Conservation (phyloP, 2,888 invertebrate genomes). For the Drosophila peninsularis region DNA sequence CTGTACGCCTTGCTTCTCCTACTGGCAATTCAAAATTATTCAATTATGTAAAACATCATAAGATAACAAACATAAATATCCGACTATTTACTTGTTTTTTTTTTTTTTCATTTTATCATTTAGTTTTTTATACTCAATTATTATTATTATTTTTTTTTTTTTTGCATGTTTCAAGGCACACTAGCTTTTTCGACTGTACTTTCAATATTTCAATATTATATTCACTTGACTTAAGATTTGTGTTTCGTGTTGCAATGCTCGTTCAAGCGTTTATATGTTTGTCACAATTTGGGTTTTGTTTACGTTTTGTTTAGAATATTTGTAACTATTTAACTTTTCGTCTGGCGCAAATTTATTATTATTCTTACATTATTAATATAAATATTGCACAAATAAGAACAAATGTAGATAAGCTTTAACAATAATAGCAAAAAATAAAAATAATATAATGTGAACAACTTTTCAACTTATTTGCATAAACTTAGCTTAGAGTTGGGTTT, state of each 20-base stretch:
- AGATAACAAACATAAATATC: slow-evolving; percentile 45
- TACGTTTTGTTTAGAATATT: slow-evolving; percentile 26
- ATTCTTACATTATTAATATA: slow-evolving; percentile 68
- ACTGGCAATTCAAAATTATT: slow-evolving; percentile 20
- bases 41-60: slow-evolving; percentile 22
- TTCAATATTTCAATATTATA: slow-evolving; percentile 58
- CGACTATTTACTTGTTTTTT: slow-evolving; percentile 31
- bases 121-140: slow-evolving; percentile 10
- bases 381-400: slow-evolving; percentile 78
- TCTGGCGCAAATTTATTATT: slow-evolving; percentile 44
- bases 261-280: slow-evolving; percentile 39
- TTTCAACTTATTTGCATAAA: slow-evolving; percentile 63
- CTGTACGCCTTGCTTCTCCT: slow-evolving; percentile 22
- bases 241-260: slow-evolving; percentile 23
- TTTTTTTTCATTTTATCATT: slow-evolving; percentile 17
- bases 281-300: slow-evolving; percentile 47
- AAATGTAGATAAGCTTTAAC: slow-evolving; percentile 71
- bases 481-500: slow-evolving; percentile 65
- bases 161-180: slow-evolving; percentile 82
- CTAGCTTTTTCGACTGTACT: slow-evolving; percentile 81
- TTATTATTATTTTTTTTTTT: slow-evolving; percentile 35
- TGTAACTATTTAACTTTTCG: slow-evolving; percentile 38
- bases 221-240: slow-evolving; percentile 38
- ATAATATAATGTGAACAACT: slow-evolving; percentile 64
- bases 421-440: slow-evolving; percentile 62